Conservation (phyloP, 2,113 vertebrate genomes). For the Willisornis vidua region DNA sequence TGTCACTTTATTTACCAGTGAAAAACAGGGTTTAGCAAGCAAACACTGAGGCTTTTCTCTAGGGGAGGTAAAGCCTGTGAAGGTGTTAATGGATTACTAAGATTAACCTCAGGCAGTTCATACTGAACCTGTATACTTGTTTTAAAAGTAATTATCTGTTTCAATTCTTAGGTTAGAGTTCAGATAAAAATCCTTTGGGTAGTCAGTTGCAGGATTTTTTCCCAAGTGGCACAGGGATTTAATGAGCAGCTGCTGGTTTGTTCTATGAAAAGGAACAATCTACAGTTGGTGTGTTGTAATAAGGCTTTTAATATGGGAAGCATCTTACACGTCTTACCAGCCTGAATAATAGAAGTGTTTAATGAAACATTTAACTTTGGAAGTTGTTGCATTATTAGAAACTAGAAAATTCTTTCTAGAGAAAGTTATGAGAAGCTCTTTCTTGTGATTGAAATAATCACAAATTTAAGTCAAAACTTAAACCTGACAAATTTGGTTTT, state of each 20-base stretch:
- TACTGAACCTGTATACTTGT: not conserved
- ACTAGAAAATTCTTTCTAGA: not conserved
- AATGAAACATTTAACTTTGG: not conserved
- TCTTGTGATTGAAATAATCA: not conserved
- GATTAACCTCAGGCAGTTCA: not conserved
- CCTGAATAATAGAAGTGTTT: not conserved
- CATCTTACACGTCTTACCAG: not conserved
- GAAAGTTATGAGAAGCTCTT: not conserved
- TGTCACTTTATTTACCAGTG: not conserved
- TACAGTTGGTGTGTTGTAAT: not conserved
- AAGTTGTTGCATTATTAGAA: not conserved
- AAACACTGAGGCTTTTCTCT: not conserved
- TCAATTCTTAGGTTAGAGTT: not conserved
- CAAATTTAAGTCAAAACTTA: not conserved
- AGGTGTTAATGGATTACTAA: not conserved
- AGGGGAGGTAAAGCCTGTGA: not conserved
- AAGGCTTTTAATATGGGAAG: not conserved
- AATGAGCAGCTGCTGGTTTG: not conserved
- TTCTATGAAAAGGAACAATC: not conserved
- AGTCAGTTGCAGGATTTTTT: not conserved
- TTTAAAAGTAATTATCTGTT: not conserved
- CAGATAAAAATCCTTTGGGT: not conserved
- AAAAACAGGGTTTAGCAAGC: not conserved
- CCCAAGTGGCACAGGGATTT: not conserved
- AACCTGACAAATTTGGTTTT: not conserved